Conservation (phyloP, 1,140 invertebrate species). For the Dendrolimus punctatus region DNA sequence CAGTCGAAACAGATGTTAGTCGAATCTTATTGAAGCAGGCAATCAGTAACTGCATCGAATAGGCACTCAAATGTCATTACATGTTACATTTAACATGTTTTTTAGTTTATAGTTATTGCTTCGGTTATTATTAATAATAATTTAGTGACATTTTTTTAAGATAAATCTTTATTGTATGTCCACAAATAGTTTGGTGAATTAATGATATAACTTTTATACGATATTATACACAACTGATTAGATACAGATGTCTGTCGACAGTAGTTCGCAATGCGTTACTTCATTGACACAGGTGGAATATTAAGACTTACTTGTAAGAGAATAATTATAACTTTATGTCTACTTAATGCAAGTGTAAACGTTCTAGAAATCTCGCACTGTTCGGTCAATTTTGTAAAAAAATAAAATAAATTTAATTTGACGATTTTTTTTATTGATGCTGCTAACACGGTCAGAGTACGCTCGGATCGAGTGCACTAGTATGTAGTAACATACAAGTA, state of each 20-base stretch:
- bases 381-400: constrained; percentile 72
- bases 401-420: constrained; percentile 71
- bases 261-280: constrained; percentile 41
- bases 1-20: too few species aligned
- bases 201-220: constrained; percentile 61
- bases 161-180: constrained; percentile 42
- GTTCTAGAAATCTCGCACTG: constrained; percentile 72
- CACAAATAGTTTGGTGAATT: constrained; percentile 52
- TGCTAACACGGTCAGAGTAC: constrained; percentile 13
- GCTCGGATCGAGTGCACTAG: neutral
- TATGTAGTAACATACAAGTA: neutral
- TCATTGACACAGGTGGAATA: constrained; percentile 65
- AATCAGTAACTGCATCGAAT: constrained; percentile 47
- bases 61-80: constrained; percentile 4
- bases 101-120: constrained; percentile 67
- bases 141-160: constrained; percentile 62
- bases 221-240: constrained; percentile 35
- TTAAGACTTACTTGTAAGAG: constrained; percentile 69
- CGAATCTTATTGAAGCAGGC: too few species aligned
- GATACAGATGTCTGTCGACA: constrained; percentile 31
- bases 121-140: constrained; percentile 69
- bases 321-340: constrained; percentile 70
- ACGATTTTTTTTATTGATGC: constrained; percentile 38
- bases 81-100: constrained; percentile 51
- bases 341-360: constrained; percentile 72